Percentiles rank a stretch among this genome's conserved stretches.
Conservation (phyloP, 2,113 vertebrate genomes). For the Aleadryas rufinucha region DNA sequence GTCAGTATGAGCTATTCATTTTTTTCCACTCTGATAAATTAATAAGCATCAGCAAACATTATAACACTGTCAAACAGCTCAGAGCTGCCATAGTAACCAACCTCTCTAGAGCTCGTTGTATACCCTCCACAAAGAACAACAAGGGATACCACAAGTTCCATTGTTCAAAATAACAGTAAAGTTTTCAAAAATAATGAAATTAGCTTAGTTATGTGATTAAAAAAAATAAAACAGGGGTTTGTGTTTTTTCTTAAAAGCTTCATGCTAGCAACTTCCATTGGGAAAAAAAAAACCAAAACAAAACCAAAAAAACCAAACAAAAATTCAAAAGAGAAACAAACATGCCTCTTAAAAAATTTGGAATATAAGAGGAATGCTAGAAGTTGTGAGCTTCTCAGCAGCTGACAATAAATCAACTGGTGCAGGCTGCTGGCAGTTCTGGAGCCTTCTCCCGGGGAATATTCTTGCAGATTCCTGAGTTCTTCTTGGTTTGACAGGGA, state of each 20-base stretch:
- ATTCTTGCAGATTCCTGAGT: background rate
- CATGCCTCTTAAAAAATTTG: background rate
- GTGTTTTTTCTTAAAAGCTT: background rate
- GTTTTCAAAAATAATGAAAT: background rate
- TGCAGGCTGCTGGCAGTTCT: background rate
- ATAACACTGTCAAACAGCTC: conserved; percentile 28
- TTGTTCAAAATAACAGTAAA: background rate
- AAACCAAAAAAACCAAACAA: accelerated
- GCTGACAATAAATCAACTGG: background rate
- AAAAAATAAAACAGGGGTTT: background rate
- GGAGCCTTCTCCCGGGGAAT: background rate
- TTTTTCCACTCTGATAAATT: conserved; percentile 54
- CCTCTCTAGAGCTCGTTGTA: background rate
- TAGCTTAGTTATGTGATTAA: background rate
- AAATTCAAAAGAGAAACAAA: background rate
- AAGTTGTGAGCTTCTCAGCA: background rate
- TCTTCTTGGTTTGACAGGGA: background rate
- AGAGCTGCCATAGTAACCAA: conserved; percentile 52
- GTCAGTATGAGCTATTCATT: conserved; percentile 22
- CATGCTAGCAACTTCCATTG: background rate
- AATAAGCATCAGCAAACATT: conserved; percentile 58
- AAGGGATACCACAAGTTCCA: background rate
- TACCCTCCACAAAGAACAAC: background rate
- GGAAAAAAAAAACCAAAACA: background rate
- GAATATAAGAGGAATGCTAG: background rate